Percentiles rank a stretch among this genome's conserved stretches.
Conservation (phyloP, 2,113 vertebrate genomes). For the Probosciger aterrimus region DNA sequence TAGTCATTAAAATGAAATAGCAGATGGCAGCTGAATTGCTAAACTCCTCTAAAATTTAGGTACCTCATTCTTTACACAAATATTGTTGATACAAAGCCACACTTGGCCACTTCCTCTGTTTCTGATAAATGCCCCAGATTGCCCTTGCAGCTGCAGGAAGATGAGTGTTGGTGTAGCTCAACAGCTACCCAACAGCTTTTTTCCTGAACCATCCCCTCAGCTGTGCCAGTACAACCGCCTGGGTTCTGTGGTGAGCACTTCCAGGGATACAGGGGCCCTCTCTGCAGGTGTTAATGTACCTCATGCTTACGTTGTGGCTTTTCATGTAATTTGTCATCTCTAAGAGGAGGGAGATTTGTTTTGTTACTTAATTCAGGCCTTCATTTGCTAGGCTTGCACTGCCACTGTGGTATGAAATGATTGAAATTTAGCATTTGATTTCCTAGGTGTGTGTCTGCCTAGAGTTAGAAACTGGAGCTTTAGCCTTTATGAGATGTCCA, state of each 20-base stretch:
- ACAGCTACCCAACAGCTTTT: not conserved
- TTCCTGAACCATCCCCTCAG: not conserved
- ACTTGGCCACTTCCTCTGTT: not conserved
- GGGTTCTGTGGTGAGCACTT: not conserved
- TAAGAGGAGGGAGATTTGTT: not conserved
- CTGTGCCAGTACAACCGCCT: not conserved
- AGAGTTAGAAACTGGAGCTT: not conserved
- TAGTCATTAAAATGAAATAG: not conserved
- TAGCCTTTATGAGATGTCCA: not conserved
- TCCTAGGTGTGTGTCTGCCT: not conserved
- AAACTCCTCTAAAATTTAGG: not conserved
- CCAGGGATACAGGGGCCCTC: not conserved
- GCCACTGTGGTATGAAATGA: not conserved
- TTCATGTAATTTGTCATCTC: accelerated
- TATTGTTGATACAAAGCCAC: not conserved
- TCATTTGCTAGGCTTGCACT: not conserved
- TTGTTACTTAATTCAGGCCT: not conserved
- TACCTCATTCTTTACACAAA: not conserved
- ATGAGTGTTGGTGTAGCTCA: not conserved
- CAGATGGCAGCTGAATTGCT: not conserved
- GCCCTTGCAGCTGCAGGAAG: conserved; percentile 21
- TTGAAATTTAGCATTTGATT: not conserved
- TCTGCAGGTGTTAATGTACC: accelerated
- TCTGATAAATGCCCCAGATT: not conserved
- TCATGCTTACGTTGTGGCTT: not conserved